Percentiles rank a stretch among this genome's conserved stretches.
Evolutionary conservation across 1,140 invertebrate genomes (phyloP).

Genomic region (Hormaphis cornu): DNA sequence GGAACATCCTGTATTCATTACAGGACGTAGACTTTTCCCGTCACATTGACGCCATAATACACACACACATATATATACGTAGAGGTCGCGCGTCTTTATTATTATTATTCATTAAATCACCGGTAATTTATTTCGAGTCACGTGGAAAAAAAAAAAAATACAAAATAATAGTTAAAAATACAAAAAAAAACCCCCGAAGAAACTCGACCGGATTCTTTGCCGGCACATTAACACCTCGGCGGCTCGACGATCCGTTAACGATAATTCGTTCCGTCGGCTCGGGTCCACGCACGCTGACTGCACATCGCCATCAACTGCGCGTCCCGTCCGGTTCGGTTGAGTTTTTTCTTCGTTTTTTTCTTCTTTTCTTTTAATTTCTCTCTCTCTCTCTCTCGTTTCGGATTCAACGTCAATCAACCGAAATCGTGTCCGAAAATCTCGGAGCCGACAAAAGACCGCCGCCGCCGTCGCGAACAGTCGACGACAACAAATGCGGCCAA

Average conservation of each 20-base stretch:
- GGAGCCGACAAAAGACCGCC: conserved; percentile 24
- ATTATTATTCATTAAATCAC: conserved; percentile 1
- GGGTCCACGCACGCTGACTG: not conserved
- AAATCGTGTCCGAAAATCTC: conserved; percentile 29
- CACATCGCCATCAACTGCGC: too few relatives aligned
- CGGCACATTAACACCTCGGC: conserved; percentile 32
- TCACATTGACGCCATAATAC: too few relatives aligned
- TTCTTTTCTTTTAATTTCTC: too few relatives aligned
- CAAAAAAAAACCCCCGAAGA: not conserved
- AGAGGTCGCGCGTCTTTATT: not conserved
- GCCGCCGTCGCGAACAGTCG: not conserved
- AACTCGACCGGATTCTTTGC: conserved; percentile 25
- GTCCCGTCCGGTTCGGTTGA: conserved; percentile 15
- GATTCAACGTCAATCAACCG: conserved; percentile 30
- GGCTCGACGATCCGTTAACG: conserved; percentile 30
- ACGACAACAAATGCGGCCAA: not conserved
- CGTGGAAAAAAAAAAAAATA: conserved; percentile 2
- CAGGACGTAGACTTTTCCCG: too few relatives aligned
- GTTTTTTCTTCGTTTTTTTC: too few relatives aligned
- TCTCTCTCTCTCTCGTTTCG: not conserved
- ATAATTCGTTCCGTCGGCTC: conserved; percentile 28
- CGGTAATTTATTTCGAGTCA: conserved; percentile 20
- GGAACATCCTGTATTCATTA: too few relatives aligned
- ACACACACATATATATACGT: conserved; percentile 1
- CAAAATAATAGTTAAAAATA: not conserved